Base-by-base conservation (phyloP, 2,797 vertebrate genomes). In the Danio kyathit region DNA sequence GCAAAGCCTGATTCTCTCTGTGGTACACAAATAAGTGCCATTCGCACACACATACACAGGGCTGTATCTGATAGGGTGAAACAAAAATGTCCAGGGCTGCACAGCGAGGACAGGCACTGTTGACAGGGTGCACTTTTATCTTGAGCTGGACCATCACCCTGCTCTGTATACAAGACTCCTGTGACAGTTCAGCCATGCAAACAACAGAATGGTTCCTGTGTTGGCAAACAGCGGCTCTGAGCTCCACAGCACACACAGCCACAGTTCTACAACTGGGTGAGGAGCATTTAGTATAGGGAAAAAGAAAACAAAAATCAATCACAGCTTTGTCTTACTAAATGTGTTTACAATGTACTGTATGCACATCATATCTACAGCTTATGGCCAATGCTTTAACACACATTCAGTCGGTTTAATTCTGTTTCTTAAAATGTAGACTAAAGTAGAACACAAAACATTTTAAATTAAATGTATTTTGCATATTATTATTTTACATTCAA, bases 51-150 rank as follows among this genome's bases (percentile, higher is more conserved):
- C 49, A 52, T 54, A 40, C 63, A 59, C 67, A 48, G 57, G 69
- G 74, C 60, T 75, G 77, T 63, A 71, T 81, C 69, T 71, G 84
- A 74, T 79, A 74, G 71, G 79, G 63, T 74, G 21, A 73, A 80
- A 79, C 54, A 61, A 54, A 71, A 82, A 75, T 48, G 65, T n/a
- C 52, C 49, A 77, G 69, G 48, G 40, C 49, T 63, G 40, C 48
- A 70, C 16, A 60, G 76, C 4, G 43, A 65, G 67, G 49, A 84
- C 51, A 82, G 67, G 17, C 59, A 59, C 66, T 21, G 48, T 10
- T 69, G 81, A 79, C 59, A 76, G 71, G 76, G 66, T 60, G 51
- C 38, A 74, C 82, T 67, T 72, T 83, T 67, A 81, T 69, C 67
- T 63, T n/a, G 54, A 81, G 66, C 82, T 43, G 65, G 51, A 66